Conservation (phyloP, 2,113 vertebrate species). For the Sylvilagus bachmani region DNA sequence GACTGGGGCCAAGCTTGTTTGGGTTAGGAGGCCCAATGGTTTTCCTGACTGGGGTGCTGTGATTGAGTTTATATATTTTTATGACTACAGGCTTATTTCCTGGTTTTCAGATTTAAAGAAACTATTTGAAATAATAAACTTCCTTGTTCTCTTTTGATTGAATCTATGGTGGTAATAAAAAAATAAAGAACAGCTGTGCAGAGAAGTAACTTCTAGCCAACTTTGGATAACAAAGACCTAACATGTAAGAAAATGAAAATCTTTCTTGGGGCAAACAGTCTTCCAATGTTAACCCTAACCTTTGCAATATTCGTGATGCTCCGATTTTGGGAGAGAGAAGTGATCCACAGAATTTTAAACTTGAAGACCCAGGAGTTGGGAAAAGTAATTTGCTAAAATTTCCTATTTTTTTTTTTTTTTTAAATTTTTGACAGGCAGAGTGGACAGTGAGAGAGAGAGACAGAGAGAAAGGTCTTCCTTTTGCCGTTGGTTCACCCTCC, state of each 20-base stretch:
- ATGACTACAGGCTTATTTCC: constrained; percentile 73
- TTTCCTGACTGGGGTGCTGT: constrained; percentile 54
- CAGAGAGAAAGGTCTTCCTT: too few relatives aligned
- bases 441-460: too few relatives aligned
- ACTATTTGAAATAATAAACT: constrained; percentile 72
- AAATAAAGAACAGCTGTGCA: constrained; percentile 50
- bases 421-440: too few relatives aligned
- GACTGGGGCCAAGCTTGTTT: background rate
- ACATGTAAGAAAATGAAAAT: background rate
- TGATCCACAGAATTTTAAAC: background rate
- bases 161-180: constrained; percentile 59
- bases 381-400: background rate
- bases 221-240: background rate
- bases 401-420: too few relatives aligned
- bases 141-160: constrained; percentile 68
- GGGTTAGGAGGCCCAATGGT: background rate
- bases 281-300: background rate
- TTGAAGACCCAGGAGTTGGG: background rate
- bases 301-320: background rate
- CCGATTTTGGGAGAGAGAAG: background rate
- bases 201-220: constrained; percentile 40
- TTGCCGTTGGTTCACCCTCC: too few relatives aligned
- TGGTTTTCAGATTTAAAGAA: constrained; percentile 75
- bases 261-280: background rate
- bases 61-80: constrained; percentile 66